Base-by-base conservation (phyloP, 1,140 invertebrate species). In the Oncopeltus fasciatus region DNA sequence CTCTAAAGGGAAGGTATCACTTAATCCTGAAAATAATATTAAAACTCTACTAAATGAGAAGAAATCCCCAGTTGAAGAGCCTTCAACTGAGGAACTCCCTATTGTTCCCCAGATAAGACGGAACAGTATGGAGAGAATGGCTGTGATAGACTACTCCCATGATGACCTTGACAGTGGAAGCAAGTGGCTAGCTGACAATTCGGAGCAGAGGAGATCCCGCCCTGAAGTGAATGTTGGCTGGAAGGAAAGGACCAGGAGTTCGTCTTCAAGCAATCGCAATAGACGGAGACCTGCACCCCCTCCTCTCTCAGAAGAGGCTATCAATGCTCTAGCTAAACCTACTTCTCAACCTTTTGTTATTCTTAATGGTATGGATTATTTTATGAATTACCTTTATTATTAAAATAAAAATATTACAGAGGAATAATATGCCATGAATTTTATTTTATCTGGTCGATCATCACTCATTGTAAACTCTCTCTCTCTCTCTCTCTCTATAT, bases 241-340 rank as follows among this genome's bases (percentile, higher is more conserved):
- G 33, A 46, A 63, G 14, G 51, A 61, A 9, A 44, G 69, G 26
- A 64, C 63, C 18, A 59, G 69, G 12, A 70, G 69, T 61, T 68
- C 68, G 3, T 69, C 68, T 12, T 63, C 66, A 9, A 67, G 66
- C 11, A 70, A 70, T 60, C 64, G 69, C n/a, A 70, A 70, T 56
- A 65, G 64, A 24, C 63, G 67, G 47, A 57, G 69, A 33, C 65
- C 69, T 11, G 68, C 68, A 21, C 69, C 69, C 1, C 69, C 69
- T 24, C 66, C 68, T 53, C 65, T 70, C 16, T 66, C 64, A n/a
- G 64, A 67, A 51, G 64, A 64, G 21, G 61, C 63, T 24, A 67
- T 67, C 44, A 62, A 46, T 58, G 64, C 67, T 20, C 56, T 67
- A 1, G 66, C 66, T 21, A 67, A 64, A 47, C 28, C 59, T 8